Percentiles rank a stretch among this genome's conserved stretches.
phyloP scores from a whole-genome alignment of 1,140 invertebrate genomes.

The Calosoma granatense region DNA sequence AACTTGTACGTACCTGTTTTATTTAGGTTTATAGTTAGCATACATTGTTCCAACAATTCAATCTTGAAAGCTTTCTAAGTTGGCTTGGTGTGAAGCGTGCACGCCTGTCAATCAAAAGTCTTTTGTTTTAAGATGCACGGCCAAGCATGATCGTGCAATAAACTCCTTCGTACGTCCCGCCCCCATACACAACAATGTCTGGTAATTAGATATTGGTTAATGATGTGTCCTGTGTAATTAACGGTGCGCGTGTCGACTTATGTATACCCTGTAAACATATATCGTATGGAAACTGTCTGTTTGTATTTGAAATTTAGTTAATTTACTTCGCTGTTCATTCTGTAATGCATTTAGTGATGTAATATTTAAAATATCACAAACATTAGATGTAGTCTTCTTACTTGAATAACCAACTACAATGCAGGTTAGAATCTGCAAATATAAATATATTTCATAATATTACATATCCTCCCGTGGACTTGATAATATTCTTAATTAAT shows the following conservation, averaged over 20 bases:
- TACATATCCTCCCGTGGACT: too few species aligned
- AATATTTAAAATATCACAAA: too few species aligned
- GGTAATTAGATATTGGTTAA: not conserved
- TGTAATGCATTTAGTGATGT: too few species aligned
- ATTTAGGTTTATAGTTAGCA: too few species aligned
- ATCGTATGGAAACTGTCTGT: not conserved
- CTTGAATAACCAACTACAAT: too few species aligned
- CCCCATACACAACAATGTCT: not conserved
- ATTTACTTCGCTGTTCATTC: not conserved
- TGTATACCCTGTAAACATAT: not conserved
- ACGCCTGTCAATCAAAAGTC: not conserved
- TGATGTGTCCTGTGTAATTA: not conserved
- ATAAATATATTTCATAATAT: too few species aligned
- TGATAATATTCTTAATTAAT: too few species aligned
- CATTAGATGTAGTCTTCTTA: too few species aligned
- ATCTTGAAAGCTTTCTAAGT: not conserved
- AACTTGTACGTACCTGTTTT: too few species aligned
- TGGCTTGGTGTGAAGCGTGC: not conserved
- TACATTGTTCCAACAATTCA: too few species aligned
- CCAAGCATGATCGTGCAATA: not conserved
- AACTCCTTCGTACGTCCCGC: not conserved
- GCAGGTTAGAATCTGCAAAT: too few species aligned
- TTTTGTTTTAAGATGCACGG: not conserved
- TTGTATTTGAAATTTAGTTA: not conserved
- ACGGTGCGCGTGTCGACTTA: not conserved